Evolutionary conservation across 2,888 invertebrate species (phyloP), one percentile per base, ranked within the genome.

Genomic region (Apodemia duryi): DNA sequence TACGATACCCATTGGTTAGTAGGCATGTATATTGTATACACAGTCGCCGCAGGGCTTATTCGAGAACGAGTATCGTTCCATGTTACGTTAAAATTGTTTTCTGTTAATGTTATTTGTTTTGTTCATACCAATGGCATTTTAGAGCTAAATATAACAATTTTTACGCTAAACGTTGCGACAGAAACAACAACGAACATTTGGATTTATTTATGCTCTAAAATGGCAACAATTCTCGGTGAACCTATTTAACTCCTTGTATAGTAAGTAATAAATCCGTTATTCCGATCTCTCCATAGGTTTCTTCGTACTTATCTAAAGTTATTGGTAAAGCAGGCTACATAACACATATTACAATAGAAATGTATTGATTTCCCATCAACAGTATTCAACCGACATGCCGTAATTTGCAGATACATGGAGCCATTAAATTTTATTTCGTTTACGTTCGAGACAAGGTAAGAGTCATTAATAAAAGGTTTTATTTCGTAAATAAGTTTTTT

Each of bases 261-360:
- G 86, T 90, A 88, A 84, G 86, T 91, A 90, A 86, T 85, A 80
- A 86, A 86, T 87, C 83, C 88, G 91, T 91, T 91, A 88, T 81
- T 87, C 86, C 87, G 82, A 88, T 87, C 84, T 89, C 86, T 88
- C 80, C 80, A 87, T 90, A 89, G 88, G 84, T 85, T 88, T 84
- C 83, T 88, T 86, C 85, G 79, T 87, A 68, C 72, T 75, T 74
- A 86, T 81, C 79, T 83, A 70, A 64, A 70, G 65, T 69, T 65
- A 81, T 76, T 79, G 81, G 88, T 85, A 86, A 77, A 72, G 88
- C 91, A 90, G 90, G 90, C 91, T 89, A 86, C 81, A 82, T 78
- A 77, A 87, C 91, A 91, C 89, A 90, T 82, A 87, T 91, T 90
- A 91, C 91, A 91, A 91, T 91, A 91, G 90, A 81, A 84, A 86